Evolutionary conservation across 2,113 vertebrate species (phyloP).

Genomic region (Oryzias curvinotus): DNA sequence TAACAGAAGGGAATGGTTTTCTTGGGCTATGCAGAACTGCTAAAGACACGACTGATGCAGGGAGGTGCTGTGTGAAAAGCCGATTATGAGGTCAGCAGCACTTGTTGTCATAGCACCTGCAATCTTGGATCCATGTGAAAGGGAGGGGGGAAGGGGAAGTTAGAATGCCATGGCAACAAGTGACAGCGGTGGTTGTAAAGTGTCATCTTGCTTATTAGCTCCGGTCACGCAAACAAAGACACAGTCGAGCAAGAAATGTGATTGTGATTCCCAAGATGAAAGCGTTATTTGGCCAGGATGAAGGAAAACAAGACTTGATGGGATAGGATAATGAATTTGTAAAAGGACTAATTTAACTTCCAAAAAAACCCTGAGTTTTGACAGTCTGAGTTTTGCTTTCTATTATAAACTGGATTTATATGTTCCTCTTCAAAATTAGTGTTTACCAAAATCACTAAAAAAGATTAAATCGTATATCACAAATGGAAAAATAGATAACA

Average conservation of each 20-base stretch:
- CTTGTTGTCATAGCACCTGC: constrained; percentile 67
- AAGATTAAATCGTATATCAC: too few species aligned
- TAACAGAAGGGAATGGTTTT: too few species aligned
- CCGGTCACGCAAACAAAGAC: constrained; percentile 21
- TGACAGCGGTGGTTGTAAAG: constrained; percentile 24
- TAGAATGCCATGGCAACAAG: constrained; percentile 65
- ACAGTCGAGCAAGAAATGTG: constrained; percentile 1
- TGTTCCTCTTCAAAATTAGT: too few species aligned
- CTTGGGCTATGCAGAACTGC: too few species aligned
- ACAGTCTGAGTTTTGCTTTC: too few species aligned
- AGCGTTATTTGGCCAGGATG: not conserved
- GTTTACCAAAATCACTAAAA: too few species aligned
- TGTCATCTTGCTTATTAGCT: constrained; percentile 22
- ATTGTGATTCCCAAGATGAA: constrained; percentile 8
- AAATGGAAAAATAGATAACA: too few species aligned
- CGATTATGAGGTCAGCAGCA: constrained; percentile 58
- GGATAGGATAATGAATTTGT: not conserved
- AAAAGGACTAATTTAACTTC: too few species aligned
- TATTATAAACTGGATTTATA: too few species aligned
- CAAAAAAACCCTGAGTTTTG: too few species aligned
- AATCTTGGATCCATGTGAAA: constrained; percentile 36
- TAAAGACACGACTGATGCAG: not conserved
- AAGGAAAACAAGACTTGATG: not conserved
- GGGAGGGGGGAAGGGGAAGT: constrained; percentile 9
- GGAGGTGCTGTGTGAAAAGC: constrained; percentile 9